phyloP scores from a whole-genome alignment of 2,888 invertebrate species.

The Eurytoma californica region DNA sequence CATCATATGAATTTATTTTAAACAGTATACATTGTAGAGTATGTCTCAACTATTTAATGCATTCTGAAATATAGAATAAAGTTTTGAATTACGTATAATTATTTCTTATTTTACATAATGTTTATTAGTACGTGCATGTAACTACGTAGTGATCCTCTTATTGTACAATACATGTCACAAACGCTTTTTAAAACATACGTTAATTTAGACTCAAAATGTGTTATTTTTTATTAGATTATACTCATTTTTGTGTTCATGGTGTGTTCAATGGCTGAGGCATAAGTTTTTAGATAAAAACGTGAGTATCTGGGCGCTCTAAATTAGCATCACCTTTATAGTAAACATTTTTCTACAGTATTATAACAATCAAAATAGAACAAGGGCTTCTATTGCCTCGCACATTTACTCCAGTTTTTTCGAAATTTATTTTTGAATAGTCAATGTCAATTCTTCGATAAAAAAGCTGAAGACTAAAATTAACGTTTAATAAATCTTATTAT shows the following conservation, averaged over 20 bases:
- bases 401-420: neutral
- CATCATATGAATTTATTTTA: conserved; percentile 8
- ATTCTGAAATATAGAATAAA: neutral
- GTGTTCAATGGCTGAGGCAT: neutral
- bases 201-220: neutral
- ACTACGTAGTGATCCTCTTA: neutral
- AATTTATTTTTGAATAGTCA: neutral
- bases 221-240: neutral
- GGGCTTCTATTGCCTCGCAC: neutral
- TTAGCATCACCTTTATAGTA: neutral
- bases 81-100: neutral
- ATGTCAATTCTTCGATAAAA: neutral
- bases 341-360: conserved; percentile 8
- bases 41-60: conserved; percentile 12
- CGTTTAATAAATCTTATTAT: too few relatives aligned
- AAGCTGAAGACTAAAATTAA: neutral
- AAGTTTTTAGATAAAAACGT: neutral
- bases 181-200: neutral
- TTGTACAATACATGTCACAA: neutral
- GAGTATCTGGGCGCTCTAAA: neutral
- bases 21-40: neutral
- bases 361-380: neutral
- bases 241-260: neutral
- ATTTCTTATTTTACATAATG: too few relatives aligned
- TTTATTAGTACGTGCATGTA: neutral